Conservation (phyloP, 2,113 vertebrate genomes). For the Clarias gariepinus region DNA sequence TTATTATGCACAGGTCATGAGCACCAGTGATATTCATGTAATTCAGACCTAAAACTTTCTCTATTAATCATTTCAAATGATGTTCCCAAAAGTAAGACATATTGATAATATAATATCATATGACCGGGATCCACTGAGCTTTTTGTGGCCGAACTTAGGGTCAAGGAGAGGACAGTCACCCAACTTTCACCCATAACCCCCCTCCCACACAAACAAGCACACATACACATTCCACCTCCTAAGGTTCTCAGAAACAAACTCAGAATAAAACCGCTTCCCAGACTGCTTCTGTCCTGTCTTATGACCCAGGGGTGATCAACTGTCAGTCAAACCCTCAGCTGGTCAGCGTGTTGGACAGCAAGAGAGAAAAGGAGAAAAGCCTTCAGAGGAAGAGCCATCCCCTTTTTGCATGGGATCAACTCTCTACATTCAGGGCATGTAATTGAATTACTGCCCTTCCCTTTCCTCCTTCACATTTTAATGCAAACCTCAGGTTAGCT, state of each 20-base stretch:
- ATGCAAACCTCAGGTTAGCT: conserved; percentile 79
- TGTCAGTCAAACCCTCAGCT: conserved; percentile 76
- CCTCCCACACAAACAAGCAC: conserved; percentile 46
- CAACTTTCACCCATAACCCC: conserved; percentile 54
- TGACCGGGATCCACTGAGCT: conserved; percentile 44
- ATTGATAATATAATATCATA: conserved; percentile 24
- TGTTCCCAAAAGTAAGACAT: not conserved
- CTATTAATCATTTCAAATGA: not conserved
- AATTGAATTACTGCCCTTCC: conserved; percentile 75
- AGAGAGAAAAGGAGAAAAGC: conserved; percentile 65
- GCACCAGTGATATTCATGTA: not conserved
- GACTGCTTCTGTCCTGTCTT: conserved; percentile 69
- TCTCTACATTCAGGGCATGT: conserved; percentile 77
- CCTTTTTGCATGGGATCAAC: conserved; percentile 75
- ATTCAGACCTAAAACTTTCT: not conserved
- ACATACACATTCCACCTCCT: conserved; percentile 37
- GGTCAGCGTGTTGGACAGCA: conserved; percentile 66
- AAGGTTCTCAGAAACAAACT: conserved; percentile 54
- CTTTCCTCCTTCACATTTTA: conserved; percentile 73
- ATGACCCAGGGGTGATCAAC: conserved; percentile 72
- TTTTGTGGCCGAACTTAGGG: conserved; percentile 57
- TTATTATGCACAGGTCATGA: not conserved
- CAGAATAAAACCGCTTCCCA: conserved; percentile 63
- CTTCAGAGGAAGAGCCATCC: conserved; percentile 65
- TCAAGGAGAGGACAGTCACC: conserved; percentile 70